Base-by-base conservation (phyloP, 2,888 invertebrate species). In the Mesorhabditis sp. region DNA sequence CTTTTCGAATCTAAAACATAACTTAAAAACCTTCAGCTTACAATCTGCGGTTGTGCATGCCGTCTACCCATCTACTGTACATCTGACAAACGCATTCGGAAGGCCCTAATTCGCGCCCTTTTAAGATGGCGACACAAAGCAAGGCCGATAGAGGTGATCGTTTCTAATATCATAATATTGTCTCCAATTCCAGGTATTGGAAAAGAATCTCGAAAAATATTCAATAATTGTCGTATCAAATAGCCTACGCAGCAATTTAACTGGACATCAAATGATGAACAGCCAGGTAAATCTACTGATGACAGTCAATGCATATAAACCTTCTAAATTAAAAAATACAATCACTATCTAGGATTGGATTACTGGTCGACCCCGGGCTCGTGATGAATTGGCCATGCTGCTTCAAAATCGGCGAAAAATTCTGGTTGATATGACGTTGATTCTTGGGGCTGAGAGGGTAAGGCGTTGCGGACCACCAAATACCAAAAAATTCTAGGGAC, bases 161-260 rank as follows among this genome's bases (percentile, higher is more conserved):
- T 28, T 42, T 45, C 15, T 10, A 4, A 3, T 15, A 13, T 3
- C 10, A 28, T 63, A 2, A 10, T 4, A 2, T 28, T 13, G 3
- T 4, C 66, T 43, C 28, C 42, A 15, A 62, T 13, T 67, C 50
- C 28, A 70, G 70, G 62, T 70, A 15, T 65, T 65, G 73, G 63
- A 80, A 75, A 71, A 70, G n/a, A 80, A 82, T 65, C 71, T 80
- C 62, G 81, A 81, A 62, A 79, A 78, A 69, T 81, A 77, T 75
- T 79, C 80, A 4, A 78, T 81, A 43, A 74, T 81, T 6, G 76
- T 82, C 61, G 82, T 82, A 4, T 81, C 81, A 4, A 82, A 81
- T 67, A 79, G 80, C 70, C 70, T 81, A 43, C 67, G 80, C n/a
- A 76, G 76, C 67, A 81, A 81, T 72, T 50, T 81, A 44, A 81